Evolutionary conservation across 2,797 vertebrate genomes (phyloP).

Genomic region (Pantherophis alleghaniensis): DNA sequence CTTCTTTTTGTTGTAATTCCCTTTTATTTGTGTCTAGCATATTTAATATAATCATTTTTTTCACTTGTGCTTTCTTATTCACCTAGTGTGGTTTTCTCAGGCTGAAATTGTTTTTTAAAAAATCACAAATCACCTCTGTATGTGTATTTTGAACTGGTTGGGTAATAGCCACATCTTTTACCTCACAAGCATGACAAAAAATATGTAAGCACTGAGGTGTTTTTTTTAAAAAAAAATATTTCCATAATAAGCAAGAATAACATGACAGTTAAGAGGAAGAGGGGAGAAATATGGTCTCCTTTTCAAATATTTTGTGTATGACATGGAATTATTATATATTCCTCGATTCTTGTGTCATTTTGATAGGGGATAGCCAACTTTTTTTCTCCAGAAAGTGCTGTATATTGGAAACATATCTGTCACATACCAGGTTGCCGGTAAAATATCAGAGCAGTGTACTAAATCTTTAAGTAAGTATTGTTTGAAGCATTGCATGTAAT

Average conservation of each 20-base stretch:
- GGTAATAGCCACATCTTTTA: background rate
- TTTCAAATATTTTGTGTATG: background rate
- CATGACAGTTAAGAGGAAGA: background rate
- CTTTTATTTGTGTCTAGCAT: slow-evolving; percentile 45
- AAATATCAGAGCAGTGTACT: background rate
- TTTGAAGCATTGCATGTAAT: background rate
- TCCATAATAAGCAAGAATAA: background rate
- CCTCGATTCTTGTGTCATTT: background rate
- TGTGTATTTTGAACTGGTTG: background rate
- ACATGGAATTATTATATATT: background rate
- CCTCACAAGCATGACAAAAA: background rate
- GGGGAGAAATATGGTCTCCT: background rate
- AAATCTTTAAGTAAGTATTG: background rate
- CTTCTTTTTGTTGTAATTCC: slow-evolving; percentile 31
- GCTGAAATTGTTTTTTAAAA: background rate
- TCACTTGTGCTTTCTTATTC: slow-evolving; percentile 29
- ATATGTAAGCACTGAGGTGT: background rate
- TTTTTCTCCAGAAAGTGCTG: background rate
- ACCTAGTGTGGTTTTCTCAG: background rate
- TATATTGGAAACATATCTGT: background rate
- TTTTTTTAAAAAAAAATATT: background rate
- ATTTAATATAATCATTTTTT: slow-evolving; percentile 34
- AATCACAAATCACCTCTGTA: background rate
- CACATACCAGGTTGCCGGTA: background rate
- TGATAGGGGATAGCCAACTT: background rate